Evolutionary conservation across 2,888 invertebrate species (phyloP), one percentile per base, ranked within the genome.

Genomic region (Oligia fasciuncula): DNA sequence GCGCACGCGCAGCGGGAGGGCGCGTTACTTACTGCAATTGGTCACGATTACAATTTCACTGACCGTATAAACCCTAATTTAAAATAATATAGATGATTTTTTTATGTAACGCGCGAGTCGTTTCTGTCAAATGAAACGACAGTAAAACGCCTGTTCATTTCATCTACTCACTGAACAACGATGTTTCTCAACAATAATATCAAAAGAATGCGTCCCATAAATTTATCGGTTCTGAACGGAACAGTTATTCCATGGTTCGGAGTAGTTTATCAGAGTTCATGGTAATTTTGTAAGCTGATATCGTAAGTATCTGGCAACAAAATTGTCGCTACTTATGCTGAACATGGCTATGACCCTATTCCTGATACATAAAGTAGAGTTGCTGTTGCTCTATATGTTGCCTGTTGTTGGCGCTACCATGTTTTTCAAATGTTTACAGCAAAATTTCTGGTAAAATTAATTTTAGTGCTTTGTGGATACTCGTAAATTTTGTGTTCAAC

Each of bases 41-140:
- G 94, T 95, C 95, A 95, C 94, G 95, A 94, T 94, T 93, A 94
- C 92, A 92, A 91, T 93, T 94, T 93, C 93, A 94, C 93, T 92
- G 92, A 91, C 92, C 93, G 92, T 91, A 93, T 94, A 92, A 94
- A 93, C 91, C 90, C 87, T 87, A 88, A 91, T 92, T 91, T 91
- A 90, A 91, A 91, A 93, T 91, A 90, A 91, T 91, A 89, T 89
- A 88, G 79, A 89, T 85, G 87, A 89, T 88, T 84, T 87, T 90
- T 89, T 88, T 90, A 83, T 83, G 78, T 80, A 79, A 79, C 79
- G 19, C 70, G 49, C 79, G 83, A 82, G 76, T 80, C 72, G 80
- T 90, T 85, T 69, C 87, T 90, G 88, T 91, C 88, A 87, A 81
- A 89, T 85, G 77, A 85, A 83, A 88, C 78, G 83, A 77, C 70